phyloP scores from a whole-genome alignment of 2,113 vertebrate genomes.

The Pungitius pungitius region DNA sequence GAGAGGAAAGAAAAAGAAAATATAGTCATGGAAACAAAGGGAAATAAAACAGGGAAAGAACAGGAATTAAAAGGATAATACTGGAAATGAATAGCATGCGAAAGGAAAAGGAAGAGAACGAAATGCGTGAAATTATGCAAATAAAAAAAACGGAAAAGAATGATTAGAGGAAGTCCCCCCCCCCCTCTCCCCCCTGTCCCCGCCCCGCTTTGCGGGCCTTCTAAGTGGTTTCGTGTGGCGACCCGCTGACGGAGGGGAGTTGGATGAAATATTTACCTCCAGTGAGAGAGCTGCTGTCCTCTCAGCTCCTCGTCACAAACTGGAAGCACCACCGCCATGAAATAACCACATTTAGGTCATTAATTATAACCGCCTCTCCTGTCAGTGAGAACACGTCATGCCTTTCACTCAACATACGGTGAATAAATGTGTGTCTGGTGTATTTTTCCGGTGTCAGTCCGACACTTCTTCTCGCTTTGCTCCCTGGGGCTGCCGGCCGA shows the following conservation, averaged over 20 bases:
- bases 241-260: slow-evolving; percentile 35
- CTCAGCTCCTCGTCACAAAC: slow-evolving; percentile 32
- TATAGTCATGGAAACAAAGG: not conserved
- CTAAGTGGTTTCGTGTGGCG: slow-evolving; percentile 32
- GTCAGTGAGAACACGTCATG: not conserved
- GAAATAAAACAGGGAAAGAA: not conserved
- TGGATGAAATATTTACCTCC: slow-evolving; percentile 66
- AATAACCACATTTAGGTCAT: not conserved
- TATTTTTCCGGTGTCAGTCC: slow-evolving; percentile 36
- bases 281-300: slow-evolving; percentile 28
- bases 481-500: slow-evolving; percentile 31
- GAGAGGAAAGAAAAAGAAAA: no score
- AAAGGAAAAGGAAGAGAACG: not conserved
- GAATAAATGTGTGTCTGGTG: not conserved
- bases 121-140: no score
- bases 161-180: no score
- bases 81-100: not conserved
- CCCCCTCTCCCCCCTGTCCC: no score
- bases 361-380: not conserved
- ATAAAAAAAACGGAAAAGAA: no score
- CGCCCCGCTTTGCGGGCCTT: not conserved
- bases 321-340: not conserved
- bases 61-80: not conserved
- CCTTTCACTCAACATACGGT: not conserved
- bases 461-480: slow-evolving; percentile 7